Base-by-base conservation (phyloP, 2,797 vertebrate genomes). In the Lepus oiostolus region DNA sequence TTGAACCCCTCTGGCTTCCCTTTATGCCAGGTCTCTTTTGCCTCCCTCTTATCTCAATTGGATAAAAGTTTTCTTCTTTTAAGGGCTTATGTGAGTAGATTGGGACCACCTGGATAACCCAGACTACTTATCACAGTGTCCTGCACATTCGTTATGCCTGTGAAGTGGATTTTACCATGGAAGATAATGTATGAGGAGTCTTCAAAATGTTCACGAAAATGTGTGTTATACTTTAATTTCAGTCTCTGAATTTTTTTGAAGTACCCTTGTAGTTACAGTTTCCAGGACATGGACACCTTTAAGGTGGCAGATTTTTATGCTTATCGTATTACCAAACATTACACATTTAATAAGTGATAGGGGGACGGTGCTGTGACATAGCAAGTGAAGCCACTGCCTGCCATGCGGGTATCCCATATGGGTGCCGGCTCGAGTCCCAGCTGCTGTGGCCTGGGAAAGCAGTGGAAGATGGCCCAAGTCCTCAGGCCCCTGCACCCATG, bases 331-430 rank as follows among this genome's bases (percentile, higher is more conserved):
- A 79, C 42, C 26, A 35, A 80, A 68, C 9, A 88, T 67, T 16
- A 85, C 38, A 16, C 28, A 90, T 70, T 88, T 84, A 83, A 52
- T 28, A 92, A 92, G 54, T 88, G 68, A 70, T 24, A 71, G 16
- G 72, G 52, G 72, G 42, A 7, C 42, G 9, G 42, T 47, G 42
- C 42, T 47, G 7, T 47, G 42, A 47, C 42, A 47, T 47, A 47
- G 42, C 42, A 47, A 47, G 42, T 47, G 42, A 47, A 47, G 42
- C 42, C 8, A 47, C 42, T 8, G 42, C 42, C 42, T 47, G 42
- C 7, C 42, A 47, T 9, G 42, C 42, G 9, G 42, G 42, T 8
- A 47, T 47, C 42, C 7, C 42, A 47, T 47, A 47, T 47, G 42
- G 42, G 42, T 47, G 42, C 42, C 8, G 8, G 42, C 42, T 47